Conservation (phyloP, 2,113 vertebrate genomes). For the Melanerpes aurifrons region DNA sequence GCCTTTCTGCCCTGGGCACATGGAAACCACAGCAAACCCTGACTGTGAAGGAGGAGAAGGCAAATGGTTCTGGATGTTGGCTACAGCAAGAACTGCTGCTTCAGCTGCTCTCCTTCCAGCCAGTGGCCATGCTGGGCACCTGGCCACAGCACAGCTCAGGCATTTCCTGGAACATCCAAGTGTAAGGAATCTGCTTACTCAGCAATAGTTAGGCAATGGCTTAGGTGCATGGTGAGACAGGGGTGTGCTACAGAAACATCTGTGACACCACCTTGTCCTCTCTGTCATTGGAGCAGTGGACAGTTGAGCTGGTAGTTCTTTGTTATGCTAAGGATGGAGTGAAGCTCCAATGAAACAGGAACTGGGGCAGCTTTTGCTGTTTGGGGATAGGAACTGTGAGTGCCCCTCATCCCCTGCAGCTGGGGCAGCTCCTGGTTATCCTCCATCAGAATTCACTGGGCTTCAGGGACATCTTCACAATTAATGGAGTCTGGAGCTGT, state of each 20-base stretch:
- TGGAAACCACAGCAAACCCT: background rate
- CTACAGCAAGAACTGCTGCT: background rate
- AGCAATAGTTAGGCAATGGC: background rate
- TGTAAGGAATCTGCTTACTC: background rate
- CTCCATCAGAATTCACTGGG: background rate
- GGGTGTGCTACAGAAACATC: background rate
- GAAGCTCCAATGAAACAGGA: background rate
- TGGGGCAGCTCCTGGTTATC: background rate
- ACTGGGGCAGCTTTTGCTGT: background rate
- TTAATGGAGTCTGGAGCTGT: background rate
- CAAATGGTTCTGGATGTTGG: background rate
- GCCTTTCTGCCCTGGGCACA: background rate
- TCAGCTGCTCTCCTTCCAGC: background rate
- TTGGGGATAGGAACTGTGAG: background rate
- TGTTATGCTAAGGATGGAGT: background rate
- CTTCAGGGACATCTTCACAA: background rate
- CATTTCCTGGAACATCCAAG: background rate
- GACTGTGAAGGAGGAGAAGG: background rate
- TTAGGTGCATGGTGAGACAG: background rate
- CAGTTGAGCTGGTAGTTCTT: background rate
- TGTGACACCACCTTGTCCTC: background rate
- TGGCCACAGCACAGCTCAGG: background rate
- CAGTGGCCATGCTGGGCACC: background rate
- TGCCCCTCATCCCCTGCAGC: background rate
- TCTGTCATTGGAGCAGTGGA: background rate